These are phyloP conservation scores for Isichthys henryi DNA, from an alignment of 2,113 vertebrate species.

Conservation along the genomic window DNA sequence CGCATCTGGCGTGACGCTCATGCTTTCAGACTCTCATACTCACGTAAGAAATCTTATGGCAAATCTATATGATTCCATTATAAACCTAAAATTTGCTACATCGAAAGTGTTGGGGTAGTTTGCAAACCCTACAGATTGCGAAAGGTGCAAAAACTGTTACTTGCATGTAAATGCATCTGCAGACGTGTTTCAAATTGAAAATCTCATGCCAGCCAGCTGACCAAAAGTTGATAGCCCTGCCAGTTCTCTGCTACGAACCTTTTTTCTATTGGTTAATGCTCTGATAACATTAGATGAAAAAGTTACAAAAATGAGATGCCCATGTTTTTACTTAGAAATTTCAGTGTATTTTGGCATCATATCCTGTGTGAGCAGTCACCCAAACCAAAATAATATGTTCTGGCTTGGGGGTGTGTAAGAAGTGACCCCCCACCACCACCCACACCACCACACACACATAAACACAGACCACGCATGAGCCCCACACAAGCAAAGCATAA, in stretches of 20 bases:
- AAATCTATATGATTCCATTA: neutral
- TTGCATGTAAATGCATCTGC: neutral
- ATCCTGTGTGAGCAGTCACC: neutral
- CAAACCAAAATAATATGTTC: neutral
- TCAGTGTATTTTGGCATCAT: neutral
- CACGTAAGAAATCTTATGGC: neutral
- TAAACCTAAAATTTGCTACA: neutral
- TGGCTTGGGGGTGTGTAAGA: neutral
- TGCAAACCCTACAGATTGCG: neutral
- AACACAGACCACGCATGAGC: neutral
- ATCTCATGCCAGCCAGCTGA: neutral
- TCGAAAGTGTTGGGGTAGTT: neutral
- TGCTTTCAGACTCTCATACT: neutral
- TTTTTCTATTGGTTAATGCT: neutral
- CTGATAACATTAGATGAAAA: neutral
- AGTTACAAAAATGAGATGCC: neutral
- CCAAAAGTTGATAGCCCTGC: neutral
- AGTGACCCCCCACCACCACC: neutral
- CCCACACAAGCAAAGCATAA: neutral
- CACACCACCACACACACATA: neutral
- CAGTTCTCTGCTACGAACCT: neutral
- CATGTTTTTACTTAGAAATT: neutral
- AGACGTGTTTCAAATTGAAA: neutral
- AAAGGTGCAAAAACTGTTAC: neutral
- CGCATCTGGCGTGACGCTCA: neutral